Evolutionary conservation across 2,888 invertebrate genomes (phyloP).

Genomic region (Kryphioiulus occultus): DNA sequence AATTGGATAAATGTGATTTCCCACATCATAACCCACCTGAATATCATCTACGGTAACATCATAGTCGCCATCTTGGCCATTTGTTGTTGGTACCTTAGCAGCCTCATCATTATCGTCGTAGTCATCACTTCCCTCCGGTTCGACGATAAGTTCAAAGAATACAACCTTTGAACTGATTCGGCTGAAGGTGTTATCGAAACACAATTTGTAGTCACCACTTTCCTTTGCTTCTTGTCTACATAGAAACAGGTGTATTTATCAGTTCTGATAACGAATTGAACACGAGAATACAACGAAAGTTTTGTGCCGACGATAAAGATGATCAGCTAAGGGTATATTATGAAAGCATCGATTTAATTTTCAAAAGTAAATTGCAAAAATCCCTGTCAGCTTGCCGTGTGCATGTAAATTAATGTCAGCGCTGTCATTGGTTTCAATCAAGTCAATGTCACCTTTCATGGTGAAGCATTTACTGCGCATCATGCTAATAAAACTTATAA

Average conservation of each 20-base stretch:
- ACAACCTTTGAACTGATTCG: conserved; percentile 83
- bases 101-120: conserved; percentile 64
- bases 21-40: conserved; percentile 59
- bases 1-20: too few relatives aligned
- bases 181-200: conserved; percentile 87
- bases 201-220: conserved; percentile 81
- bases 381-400: too few relatives aligned
- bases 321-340: too few relatives aligned
- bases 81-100: conserved; percentile 55
- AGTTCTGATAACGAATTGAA: neutral
- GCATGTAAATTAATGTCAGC: too few relatives aligned
- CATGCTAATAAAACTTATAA: neutral
- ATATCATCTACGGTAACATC: conserved; percentile 67
- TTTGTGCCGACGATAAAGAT: too few relatives aligned
- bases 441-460: too few relatives aligned
- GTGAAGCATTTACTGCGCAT: neutral
- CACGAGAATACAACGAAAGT: neutral
- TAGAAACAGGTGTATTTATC: conserved; percentile 53
- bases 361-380: too few relatives aligned
- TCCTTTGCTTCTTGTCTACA: conserved; percentile 66
- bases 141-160: conserved; percentile 78
- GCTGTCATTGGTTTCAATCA: too few relatives aligned
- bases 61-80: conserved; percentile 66
- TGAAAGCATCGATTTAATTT: too few relatives aligned
- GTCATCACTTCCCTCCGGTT: conserved; percentile 66